Conservation (phyloP, 2,797 vertebrate species). For the Poeciliopsis presidionis region DNA sequence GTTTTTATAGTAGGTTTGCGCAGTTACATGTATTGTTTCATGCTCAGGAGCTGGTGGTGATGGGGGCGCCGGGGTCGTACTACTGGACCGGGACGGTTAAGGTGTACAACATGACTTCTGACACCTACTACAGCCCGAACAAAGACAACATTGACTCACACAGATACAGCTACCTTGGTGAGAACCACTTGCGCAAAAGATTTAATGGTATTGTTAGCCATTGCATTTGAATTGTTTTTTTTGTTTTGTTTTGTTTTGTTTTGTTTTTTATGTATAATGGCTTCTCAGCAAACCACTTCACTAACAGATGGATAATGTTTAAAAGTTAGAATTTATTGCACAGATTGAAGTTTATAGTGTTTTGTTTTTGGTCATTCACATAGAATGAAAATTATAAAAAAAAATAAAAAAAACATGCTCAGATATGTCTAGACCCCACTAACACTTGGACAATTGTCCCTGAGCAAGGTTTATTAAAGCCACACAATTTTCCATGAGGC, state of each 20-base stretch:
- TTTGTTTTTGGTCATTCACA: neutral
- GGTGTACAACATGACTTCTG: slow-evolving; percentile 94
- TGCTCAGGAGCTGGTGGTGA: slow-evolving; percentile 93
- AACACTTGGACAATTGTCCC: neutral
- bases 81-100: slow-evolving; percentile 98
- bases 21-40: slow-evolving; percentile 18
- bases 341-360: neutral
- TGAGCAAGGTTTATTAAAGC: neutral
- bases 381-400: neutral
- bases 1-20: neutral
- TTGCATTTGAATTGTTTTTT: neutral
- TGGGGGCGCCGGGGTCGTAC: slow-evolving; percentile 97
- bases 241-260: neutral
- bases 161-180: slow-evolving; percentile 96
- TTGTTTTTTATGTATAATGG: neutral
- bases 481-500: neutral
- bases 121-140: slow-evolving; percentile 88
- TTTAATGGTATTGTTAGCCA: neutral
- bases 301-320: neutral
- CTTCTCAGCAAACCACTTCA: neutral
- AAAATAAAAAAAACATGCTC: neutral
- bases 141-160: slow-evolving; percentile 86
- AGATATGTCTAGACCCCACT: too few relatives aligned
- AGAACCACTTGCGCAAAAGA: slow-evolving; percentile 36
- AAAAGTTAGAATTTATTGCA: neutral